phyloP scores from a whole-genome alignment of 2,888 invertebrate species.

The Dromius quadrimaculatus region DNA sequence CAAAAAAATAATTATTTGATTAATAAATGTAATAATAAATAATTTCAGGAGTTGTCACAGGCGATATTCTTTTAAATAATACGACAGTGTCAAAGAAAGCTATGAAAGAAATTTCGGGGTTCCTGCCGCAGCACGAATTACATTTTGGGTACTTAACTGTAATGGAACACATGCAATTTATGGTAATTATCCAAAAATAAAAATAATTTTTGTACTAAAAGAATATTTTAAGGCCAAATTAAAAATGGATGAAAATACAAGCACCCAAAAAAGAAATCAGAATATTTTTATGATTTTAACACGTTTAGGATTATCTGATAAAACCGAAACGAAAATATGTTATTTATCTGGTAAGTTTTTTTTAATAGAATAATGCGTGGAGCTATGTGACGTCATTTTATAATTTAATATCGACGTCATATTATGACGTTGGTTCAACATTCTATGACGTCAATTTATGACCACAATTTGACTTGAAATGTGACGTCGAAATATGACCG shows the following conservation, averaged over 20 bases:
- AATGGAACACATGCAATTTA: constrained; percentile 86
- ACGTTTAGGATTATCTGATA: constrained; percentile 76
- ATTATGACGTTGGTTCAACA: too few species aligned
- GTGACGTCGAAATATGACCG: too few species aligned
- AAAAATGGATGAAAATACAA: constrained; percentile 75
- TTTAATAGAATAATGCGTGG: background rate
- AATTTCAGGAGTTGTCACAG: constrained; percentile 71
- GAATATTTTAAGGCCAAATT: constrained; percentile 74
- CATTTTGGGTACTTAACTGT: constrained; percentile 84
- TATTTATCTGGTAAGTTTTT: constrained; percentile 78
- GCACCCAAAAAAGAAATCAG: constrained; percentile 65
- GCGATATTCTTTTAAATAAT: constrained; percentile 80
- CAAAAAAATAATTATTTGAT: constrained; percentile 11
- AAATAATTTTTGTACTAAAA: constrained; percentile 25
- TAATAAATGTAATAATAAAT: constrained; percentile 7
- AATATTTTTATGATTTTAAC: constrained; percentile 69
- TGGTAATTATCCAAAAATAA: constrained; percentile 71
- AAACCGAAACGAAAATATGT: constrained; percentile 78
- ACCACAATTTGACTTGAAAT: too few species aligned
- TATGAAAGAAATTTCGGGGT: constrained; percentile 83
- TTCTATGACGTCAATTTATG: too few species aligned
- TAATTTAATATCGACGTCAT: too few species aligned
- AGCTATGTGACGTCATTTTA: too few species aligned
- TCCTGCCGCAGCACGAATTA: constrained; percentile 88
- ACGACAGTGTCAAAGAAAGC: constrained; percentile 72